Base-by-base conservation (phyloP, 2,797 vertebrate species). In the Tarsius wallacei region DNA sequence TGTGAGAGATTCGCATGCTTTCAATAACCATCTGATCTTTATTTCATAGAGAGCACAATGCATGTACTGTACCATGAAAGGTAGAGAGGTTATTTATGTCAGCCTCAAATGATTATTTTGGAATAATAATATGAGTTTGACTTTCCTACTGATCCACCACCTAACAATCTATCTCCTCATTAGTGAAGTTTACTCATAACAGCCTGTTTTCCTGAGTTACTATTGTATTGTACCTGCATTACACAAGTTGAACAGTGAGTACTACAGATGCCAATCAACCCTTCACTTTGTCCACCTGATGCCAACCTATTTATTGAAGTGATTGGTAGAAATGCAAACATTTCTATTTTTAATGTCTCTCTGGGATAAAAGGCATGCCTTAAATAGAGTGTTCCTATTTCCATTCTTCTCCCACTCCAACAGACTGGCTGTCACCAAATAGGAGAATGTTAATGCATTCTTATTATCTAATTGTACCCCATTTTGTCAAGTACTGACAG, bases 21-120 rank as follows among this genome's bases (percentile, higher is more conserved):
- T 97, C 84, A 97, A 97, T 98, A 98, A 55, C 68, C 87, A 19
- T 78, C 57, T 84, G 89, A 95, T 96, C 93, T 97, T 68, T 97
- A 71, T 87, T 97, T 97, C 96, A 95, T 33, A 53, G 63, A 85
- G 22, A 66, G 78, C 93, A 98, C 71, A 95, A 89, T 7, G 63
- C 59, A 57, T 7, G 47, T 26, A 94, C 91, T 98, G 64, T 98
- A 90, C 91, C 86, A 66, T 71, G 76, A 94, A 80, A 85, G 87
- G 87, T 77, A 83, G 87, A 87, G 59, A 90, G 53, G 57, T 80
- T 93, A 96, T 97, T 97, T 95, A 95, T 96, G 57, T 96, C 95
- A 31, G 13, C 71, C 73, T 42, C 11, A 33, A 88, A 81, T 71
- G 33, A 95, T 94, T 93, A 93, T 90, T 97, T 96, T 93, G 73